phyloP scores from a whole-genome alignment of 2,797 vertebrate species.

The Serranus cabrilla region DNA sequence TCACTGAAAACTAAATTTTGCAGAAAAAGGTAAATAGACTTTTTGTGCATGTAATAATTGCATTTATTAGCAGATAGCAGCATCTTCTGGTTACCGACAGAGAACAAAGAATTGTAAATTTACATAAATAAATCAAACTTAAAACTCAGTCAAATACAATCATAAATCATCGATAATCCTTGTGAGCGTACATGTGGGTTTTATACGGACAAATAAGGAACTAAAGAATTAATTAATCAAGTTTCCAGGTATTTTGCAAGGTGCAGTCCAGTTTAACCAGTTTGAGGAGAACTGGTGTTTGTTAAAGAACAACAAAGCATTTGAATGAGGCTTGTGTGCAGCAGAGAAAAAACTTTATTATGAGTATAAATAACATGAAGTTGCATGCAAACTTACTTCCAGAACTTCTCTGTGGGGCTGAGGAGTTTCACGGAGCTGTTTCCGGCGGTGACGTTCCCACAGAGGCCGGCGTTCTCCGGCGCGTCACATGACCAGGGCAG shows the following conservation, averaged over 20 bases:
- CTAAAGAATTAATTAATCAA: too few relatives aligned
- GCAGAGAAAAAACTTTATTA: neutral
- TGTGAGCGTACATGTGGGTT: too few relatives aligned
- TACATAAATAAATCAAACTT: too few relatives aligned
- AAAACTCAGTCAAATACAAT: too few relatives aligned
- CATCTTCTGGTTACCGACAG: too few relatives aligned
- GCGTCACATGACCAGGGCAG: slow-evolving; percentile 89
- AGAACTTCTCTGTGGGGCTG: slow-evolving; percentile 88
- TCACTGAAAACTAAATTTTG: too few relatives aligned
- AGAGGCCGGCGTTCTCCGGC: slow-evolving; percentile 76
- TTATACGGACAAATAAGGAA: too few relatives aligned
- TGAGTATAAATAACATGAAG: neutral
- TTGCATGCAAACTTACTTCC: slow-evolving; percentile 86
- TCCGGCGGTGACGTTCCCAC: slow-evolving; percentile 63
- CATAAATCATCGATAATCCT: too few relatives aligned
- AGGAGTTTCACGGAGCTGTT: slow-evolving; percentile 61
- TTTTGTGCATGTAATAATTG: too few relatives aligned
- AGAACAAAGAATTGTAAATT: too few relatives aligned
- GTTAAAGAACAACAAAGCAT: slow-evolving; percentile 14
- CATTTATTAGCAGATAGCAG: too few relatives aligned
- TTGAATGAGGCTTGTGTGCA: slow-evolving; percentile 6
- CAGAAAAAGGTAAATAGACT: too few relatives aligned
- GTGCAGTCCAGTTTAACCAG: neutral
- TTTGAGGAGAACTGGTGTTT: slow-evolving; percentile 9
- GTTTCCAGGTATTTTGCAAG: neutral